Evolutionary conservation across 2,797 vertebrate species (phyloP), one percentile per base, ranked within the genome.

Genomic region (Pteronotus mesoamericanus): DNA sequence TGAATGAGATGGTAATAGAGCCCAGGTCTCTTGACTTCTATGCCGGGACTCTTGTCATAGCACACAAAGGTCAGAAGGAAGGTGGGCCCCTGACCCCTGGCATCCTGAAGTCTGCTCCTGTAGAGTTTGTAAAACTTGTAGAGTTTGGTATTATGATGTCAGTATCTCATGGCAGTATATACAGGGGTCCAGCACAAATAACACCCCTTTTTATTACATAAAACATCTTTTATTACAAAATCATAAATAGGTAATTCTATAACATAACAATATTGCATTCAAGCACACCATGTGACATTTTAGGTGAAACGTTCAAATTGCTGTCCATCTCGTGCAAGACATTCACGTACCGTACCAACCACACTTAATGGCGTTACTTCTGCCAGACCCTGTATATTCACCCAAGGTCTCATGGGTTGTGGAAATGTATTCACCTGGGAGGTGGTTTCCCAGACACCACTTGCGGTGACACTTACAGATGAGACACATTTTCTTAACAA

Each of bases 401-500:
- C n/a, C 0, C 0, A 64, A 74, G 77, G 53, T 46, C 29, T 34
- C 44, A 5, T 39, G 82, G 64, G 15, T 86, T 51, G 32, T 6
- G 1, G 53, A 78, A 74, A 83, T 90, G 26, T 32, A 53, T 78
- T 96, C 61, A 78, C 55, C 77, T 91, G 92, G 59, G 82, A 88
- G 46, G 22, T 91, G 71, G 55, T 39, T 83, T 95, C 86, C 85
- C 51, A 92, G 34, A n/a, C 39, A 44, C 82, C 39, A 59, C 69
- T 89, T 57, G 29, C 51, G 94, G 95, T 96, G 98, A 93, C 95
- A 94, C 69, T 97, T 98, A 95, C 0, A 86, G 96, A 97, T 1
- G 6, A 97, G 95, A 95, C 96, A 77, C 79, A 96, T 97, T 98
- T 98, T 98, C 97, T 98, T 98, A 98, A 97, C 98, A 98, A 98